Percentiles rank a stretch among this genome's conserved stretches.
phyloP scores from a whole-genome alignment of 2,797 vertebrate genomes.

The Halcyon leucocephala region DNA sequence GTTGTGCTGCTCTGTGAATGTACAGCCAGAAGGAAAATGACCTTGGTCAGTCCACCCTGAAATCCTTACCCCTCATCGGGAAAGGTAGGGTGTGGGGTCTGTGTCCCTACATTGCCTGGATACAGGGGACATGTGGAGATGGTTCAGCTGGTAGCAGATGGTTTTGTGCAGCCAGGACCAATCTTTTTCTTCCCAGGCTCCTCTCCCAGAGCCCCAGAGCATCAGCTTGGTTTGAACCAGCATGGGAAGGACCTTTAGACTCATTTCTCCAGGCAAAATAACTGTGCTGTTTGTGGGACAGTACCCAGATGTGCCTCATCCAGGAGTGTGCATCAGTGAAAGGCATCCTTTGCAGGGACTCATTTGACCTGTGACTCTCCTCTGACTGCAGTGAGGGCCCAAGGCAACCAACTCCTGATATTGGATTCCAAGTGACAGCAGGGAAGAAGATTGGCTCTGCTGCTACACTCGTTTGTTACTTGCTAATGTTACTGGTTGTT shows the following conservation, averaged over 20 bases:
- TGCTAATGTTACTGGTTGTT: slow-evolving; percentile 2
- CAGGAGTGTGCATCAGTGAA: rapidly evolving
- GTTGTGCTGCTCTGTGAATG: not conserved
- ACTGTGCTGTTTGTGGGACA: not conserved
- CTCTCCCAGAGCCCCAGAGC: not conserved
- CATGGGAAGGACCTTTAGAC: not conserved
- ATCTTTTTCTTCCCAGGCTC: not conserved
- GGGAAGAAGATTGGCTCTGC: not conserved
- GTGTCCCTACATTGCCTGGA: not conserved
- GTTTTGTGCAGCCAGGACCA: not conserved
- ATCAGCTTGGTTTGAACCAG: not conserved
- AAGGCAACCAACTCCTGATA: not conserved
- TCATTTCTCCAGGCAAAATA: not conserved
- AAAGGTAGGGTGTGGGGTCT: not conserved
- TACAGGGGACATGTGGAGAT: rapidly evolving
- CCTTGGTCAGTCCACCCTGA: not conserved
- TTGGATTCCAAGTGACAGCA: not conserved
- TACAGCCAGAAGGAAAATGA: not conserved
- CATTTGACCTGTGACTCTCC: not conserved
- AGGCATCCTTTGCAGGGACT: not conserved
- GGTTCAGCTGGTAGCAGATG: not conserved
- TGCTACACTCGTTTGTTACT: not conserved
- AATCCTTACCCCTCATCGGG: not conserved
- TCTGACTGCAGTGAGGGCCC: not conserved
- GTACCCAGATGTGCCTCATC: not conserved